phyloP scores from a whole-genome alignment of 2,797 vertebrate genomes.

The Rhabdophis nuchalis region DNA sequence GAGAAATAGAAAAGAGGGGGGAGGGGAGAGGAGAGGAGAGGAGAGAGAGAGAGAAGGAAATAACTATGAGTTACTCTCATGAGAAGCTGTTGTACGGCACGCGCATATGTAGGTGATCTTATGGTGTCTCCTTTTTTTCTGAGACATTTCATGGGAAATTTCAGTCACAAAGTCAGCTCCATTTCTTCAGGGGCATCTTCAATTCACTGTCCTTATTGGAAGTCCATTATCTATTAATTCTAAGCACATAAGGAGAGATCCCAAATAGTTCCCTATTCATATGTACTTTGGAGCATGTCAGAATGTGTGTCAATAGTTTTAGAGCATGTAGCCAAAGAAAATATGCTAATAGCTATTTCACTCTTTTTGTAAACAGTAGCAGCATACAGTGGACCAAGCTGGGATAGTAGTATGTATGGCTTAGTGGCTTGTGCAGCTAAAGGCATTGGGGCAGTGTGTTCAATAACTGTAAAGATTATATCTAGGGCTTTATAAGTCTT shows the following conservation, averaged over 20 bases:
- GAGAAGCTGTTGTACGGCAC: too few relatives aligned
- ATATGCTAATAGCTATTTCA: not conserved
- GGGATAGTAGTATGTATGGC: not conserved
- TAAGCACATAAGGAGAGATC: not conserved
- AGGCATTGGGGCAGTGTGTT: not conserved
- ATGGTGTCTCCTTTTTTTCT: too few relatives aligned
- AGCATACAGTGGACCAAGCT: not conserved
- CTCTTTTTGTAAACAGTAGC: not conserved
- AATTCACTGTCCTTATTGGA: not conserved
- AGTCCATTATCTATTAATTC: not conserved
- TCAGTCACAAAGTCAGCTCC: too few relatives aligned
- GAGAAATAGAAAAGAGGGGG: not conserved
- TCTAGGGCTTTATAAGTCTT: not conserved
- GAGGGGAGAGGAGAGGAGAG: not conserved
- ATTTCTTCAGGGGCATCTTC: not conserved
- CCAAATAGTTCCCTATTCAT: not conserved
- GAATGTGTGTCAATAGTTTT: not conserved
- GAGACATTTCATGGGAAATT: not conserved
- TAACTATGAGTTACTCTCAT: not conserved
- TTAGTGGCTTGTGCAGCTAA: not conserved
- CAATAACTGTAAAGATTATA: not conserved
- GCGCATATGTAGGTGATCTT: too few relatives aligned
- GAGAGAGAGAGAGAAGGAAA: not conserved
- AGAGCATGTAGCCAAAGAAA: not conserved
- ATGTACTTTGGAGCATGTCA: not conserved